Evolutionary conservation across 2,113 vertebrate genomes (phyloP).

Genomic region (Meleagris gallopavo): DNA sequence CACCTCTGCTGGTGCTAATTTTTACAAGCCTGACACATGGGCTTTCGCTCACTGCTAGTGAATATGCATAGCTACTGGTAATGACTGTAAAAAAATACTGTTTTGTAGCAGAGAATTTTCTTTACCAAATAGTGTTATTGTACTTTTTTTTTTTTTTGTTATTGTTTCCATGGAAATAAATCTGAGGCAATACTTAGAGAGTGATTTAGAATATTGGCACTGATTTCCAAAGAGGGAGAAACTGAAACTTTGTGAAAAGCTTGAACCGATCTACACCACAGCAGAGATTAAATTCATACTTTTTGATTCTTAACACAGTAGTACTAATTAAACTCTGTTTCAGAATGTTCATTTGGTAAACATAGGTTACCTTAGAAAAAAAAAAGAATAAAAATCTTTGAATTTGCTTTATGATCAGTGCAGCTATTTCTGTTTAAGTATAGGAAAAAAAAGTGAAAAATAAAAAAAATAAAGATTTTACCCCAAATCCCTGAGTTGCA

Average conservation of each 20-base stretch:
- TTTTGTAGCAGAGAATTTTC: no score
- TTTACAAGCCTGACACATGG: no score
- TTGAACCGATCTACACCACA: accelerated
- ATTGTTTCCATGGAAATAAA: no score
- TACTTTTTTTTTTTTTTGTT: no score
- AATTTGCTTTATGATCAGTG: neutral
- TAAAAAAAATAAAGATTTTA: neutral
- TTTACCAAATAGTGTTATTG: no score
- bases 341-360: neutral
- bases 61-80: no score
- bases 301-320: neutral
- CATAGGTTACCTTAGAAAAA: neutral
- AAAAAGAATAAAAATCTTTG: neutral
- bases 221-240: neutral
- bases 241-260: neutral
- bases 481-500: neutral
- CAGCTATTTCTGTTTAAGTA: neutral
- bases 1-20: no score
- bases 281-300: neutral
- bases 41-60: no score
- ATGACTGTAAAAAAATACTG: no score
- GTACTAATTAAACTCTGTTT: neutral
- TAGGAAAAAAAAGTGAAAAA: no score
- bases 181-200: no score
- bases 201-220: neutral